Conservation (phyloP, 2,888 invertebrate species). For the Syritta pipiens region DNA sequence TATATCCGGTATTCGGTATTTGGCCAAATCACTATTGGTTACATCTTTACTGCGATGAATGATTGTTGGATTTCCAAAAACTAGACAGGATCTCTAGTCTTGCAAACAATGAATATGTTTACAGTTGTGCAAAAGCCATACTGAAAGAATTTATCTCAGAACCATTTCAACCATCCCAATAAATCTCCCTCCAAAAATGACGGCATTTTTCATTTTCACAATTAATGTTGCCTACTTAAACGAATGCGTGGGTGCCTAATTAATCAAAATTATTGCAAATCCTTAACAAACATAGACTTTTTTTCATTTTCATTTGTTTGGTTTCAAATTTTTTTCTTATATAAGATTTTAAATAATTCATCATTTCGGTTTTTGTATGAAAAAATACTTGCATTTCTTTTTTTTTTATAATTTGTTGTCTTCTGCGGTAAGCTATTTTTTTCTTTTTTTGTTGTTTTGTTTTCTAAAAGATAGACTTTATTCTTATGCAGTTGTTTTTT, state of each 20-base stretch:
- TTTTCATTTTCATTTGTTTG: slow-evolving; percentile 11
- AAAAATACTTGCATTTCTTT: slow-evolving; percentile 57
- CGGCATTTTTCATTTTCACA: too few species aligned
- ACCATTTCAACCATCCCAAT: too few species aligned
- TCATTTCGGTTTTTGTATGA: slow-evolving; percentile 50
- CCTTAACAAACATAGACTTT: slow-evolving; percentile 34
- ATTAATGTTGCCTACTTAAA: slow-evolving; percentile 31
- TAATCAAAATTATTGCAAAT: slow-evolving; percentile 52
- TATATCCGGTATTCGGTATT: too few species aligned
- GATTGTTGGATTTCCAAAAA: too few species aligned
- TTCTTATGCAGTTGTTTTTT: slow-evolving; percentile 27
- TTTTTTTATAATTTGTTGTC: slow-evolving; percentile 9
- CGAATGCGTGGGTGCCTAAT: slow-evolving; percentile 33
- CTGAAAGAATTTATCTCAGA: too few species aligned
- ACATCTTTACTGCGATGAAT: too few species aligned
- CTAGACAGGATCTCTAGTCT: too few species aligned
- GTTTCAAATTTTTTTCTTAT: slow-evolving; percentile 19
- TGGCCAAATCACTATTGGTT: too few species aligned
- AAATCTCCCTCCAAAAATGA: too few species aligned
- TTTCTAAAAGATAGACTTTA: slow-evolving; percentile 52
- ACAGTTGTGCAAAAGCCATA: too few species aligned
- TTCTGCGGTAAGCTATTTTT: slow-evolving; percentile 50
- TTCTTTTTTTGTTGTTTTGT: slow-evolving; percentile 19
- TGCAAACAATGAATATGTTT: too few species aligned
- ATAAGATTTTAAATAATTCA: too few species aligned